phyloP scores from a whole-genome alignment of 2,113 vertebrate species.

The Empidonax alnorum region DNA sequence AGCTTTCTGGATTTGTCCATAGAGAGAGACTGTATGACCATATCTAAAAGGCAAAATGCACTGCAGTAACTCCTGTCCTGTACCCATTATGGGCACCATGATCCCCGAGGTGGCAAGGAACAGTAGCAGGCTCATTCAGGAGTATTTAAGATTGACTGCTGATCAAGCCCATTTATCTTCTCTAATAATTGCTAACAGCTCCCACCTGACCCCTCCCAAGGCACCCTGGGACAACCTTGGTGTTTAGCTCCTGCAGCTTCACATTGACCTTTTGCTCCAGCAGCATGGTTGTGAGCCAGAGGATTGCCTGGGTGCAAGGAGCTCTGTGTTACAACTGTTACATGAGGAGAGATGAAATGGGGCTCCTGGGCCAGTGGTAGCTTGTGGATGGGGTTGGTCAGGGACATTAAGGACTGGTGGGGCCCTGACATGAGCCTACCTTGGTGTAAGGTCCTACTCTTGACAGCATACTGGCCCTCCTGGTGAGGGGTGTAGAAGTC shows the following conservation, averaged over 20 bases:
- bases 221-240: background rate
- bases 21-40: background rate
- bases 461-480: background rate
- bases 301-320: background rate
- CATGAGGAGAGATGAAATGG: background rate
- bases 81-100: fast-evolving
- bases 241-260: background rate
- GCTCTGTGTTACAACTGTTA: background rate
- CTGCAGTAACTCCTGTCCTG: fast-evolving
- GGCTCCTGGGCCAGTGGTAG: background rate
- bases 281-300: background rate
- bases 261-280: background rate
- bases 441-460: background rate
- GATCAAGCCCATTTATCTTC: background rate
- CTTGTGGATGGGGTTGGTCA: background rate
- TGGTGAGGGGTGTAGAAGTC: background rate
- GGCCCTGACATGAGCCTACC: background rate
- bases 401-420: fast-evolving
- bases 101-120: fast-evolving
- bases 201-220: background rate
- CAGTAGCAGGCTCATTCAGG: fast-evolving
- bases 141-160: background rate
- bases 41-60: background rate
- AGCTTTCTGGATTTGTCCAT: background rate
- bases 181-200: background rate